Evolutionary conservation across 92 coral and sea anemone genomes (phyloP), one percentile per base, ranked within the genome.

Genomic region (Epizoanthus illoricatus): DNA sequence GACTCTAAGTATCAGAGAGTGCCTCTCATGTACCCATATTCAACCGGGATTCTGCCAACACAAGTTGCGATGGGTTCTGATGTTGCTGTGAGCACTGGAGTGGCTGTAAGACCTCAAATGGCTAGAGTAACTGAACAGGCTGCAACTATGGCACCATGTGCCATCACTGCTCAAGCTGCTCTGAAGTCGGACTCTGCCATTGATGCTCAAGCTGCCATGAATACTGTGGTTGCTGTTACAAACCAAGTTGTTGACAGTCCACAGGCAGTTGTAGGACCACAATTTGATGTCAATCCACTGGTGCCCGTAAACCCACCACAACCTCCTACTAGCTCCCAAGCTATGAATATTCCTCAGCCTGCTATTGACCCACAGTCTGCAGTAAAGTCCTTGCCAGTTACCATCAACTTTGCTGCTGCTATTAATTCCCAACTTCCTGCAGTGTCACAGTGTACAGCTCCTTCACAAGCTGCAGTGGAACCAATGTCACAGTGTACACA

Each of bases 11-110:
- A 20, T 15, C 41, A 54, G 21, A 63, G 24, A 5, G 67, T 54
- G 3, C 82, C 82, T 19, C 67, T 78, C 2, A 78, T 78, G 82
- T 78, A 78, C 18, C 82, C 82, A 66, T 78, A 78, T 42, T 78
- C 82, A 63, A 78, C 82, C 16, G 71, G 82, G 17, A 62, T 45
- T 59, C 16, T 78, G 57, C 47, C 82, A 5, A 78, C 20, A 23
- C 71, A 69, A 11, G 21, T 60, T 61, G 9, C 60, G 47, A 19
- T 78, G 16, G 82, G 52, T 19, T 78, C 82, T 18, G 49, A 63
- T 47, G 67, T 63, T 43, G 24, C 72, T 12, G 43, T 70, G 61
- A 78, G 69, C 6, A 45, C 24, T 9, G 45, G 61, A 45, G 71
- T 78, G 43, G 49, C 54, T n/a, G 5, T 21, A 2, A 62, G 49